Percentiles rank a stretch among this genome's conserved stretches.
Evolutionary conservation across 2,113 vertebrate genomes (phyloP).

Genomic region (Isichthys henryi): DNA sequence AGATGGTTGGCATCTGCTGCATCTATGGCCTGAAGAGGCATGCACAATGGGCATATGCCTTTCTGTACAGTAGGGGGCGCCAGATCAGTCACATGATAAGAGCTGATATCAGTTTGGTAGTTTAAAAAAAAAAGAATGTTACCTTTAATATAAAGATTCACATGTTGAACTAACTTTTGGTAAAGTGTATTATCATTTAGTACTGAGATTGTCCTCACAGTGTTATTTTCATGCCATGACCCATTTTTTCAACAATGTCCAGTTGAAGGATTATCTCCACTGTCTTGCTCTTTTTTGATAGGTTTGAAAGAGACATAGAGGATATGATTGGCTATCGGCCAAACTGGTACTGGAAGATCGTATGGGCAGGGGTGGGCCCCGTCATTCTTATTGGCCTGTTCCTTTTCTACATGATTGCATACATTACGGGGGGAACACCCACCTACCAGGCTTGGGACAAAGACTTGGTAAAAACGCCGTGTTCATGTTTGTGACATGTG

Average conservation of each 20-base stretch:
- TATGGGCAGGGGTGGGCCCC: constrained; percentile 74
- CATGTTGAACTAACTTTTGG: constrained; percentile 72
- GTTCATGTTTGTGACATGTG: constrained; percentile 10
- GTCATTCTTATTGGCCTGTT: constrained; percentile 74
- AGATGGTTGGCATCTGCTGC: constrained; percentile 74
- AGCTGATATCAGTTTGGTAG: neutral
- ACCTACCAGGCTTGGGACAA: constrained; percentile 87
- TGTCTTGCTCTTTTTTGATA: constrained; percentile 33
- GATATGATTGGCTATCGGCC: constrained; percentile 71
- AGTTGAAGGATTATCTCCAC: constrained; percentile 48
- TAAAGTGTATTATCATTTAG: neutral
- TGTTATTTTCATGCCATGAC: neutral
- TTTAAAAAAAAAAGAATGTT: neutral
- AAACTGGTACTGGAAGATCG: constrained; percentile 79
- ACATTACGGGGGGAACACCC: constrained; percentile 70
- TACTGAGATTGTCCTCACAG: constrained; percentile 60
- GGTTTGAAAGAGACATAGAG: constrained; percentile 83
- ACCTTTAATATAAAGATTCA: constrained; percentile 55
- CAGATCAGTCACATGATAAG: neutral
- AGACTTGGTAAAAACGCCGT: constrained; percentile 75
- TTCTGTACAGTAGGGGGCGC: neutral
- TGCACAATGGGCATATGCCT: constrained; percentile 6
- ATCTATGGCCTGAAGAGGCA: constrained; percentile 80
- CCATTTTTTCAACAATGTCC: constrained; percentile 27
- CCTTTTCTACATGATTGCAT: constrained; percentile 77